Base-by-base conservation (phyloP, 2,113 vertebrate genomes). In the Cepphus grylle region DNA sequence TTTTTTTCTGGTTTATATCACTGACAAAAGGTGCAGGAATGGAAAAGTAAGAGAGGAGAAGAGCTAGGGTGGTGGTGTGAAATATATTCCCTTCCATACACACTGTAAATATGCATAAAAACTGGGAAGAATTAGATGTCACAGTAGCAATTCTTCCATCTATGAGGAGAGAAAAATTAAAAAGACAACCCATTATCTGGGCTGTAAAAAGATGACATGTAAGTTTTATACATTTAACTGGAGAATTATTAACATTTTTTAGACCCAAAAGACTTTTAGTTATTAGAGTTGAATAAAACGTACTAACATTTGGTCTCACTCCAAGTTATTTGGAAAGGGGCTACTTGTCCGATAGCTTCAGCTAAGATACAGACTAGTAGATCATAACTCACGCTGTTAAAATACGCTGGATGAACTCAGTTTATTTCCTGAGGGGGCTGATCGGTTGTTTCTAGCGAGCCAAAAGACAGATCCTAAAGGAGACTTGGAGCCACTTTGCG, bases 401-500 rank as follows among this genome's bases (percentile, higher is more conserved):
- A 86, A 56, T 9, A 56, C 29, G 14, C 26, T 80, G 11, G 19
- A n/a, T 58, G n/a, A 63, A 30, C 12, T 47, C 26, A 18, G 4
- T 36, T 2, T 32, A 50, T 71, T 91, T 88, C 27, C 34, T 66
- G 38, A 61, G 7, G 15, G 26, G 8, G 15, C 4, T 55, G 23
- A 52, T 19, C 71, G 45, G 81, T n/a, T 29, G 18, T 56, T 85
- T 58, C 42, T 26, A 52, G 25, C 25, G 10, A 88, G 36, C 10
- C 30, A 62, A 67, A 71, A 29, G 52, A 81, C 29, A 72, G 42
- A 40, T 45, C 21, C 40, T 70, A 22, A 61, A 84, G 45, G 18
- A 50, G 11, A 40, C 15, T 52, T 61, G 8, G 11, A 67, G 10
- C 11, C 12, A 45, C 0, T 0, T 11, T 38, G 4, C 38, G 7